phyloP scores from a whole-genome alignment of 37 sponge, comb jelly and placozoan genomes.

The Mnemiopsis leidyi region DNA sequence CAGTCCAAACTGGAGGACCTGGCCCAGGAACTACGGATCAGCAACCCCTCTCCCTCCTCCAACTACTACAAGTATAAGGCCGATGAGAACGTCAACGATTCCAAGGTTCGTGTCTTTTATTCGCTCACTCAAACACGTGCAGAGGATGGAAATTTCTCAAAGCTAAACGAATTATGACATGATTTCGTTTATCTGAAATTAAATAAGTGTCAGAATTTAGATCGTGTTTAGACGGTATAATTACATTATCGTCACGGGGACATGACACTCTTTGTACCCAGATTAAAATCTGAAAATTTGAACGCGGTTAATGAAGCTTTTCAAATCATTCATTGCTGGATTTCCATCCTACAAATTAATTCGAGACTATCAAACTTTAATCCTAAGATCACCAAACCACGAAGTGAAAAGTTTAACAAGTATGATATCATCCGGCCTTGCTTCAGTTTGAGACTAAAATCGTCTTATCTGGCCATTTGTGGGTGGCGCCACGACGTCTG shows the following conservation, averaged over 20 bases:
- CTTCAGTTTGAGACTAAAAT: neutral
- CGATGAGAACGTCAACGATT: constrained; percentile 13
- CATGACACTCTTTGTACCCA: neutral
- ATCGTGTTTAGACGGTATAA: constrained; percentile 14
- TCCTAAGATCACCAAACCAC: neutral
- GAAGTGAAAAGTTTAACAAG: neutral
- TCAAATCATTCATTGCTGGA: neutral
- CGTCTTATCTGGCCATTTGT: neutral
- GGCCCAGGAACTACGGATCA: constrained; percentile 23
- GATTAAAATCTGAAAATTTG: neutral
- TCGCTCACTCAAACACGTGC: neutral
- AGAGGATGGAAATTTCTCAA: neutral
- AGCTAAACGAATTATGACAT: constrained; percentile 23
- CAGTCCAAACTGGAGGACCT: neutral
- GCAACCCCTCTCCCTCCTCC: neutral
- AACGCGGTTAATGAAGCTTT: neutral
- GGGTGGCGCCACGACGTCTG: neutral
- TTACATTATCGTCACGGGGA: neutral
- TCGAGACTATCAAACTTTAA: neutral
- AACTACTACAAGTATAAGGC: constrained; percentile 23
- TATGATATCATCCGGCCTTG: neutral
- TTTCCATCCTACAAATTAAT: neutral
- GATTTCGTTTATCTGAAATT: neutral
- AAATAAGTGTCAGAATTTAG: constrained; percentile 15
- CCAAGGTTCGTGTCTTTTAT: neutral